Evolutionary conservation across 2,113 vertebrate species (phyloP), one percentile per base, ranked within the genome.

Genomic region (Pontoporia blainvillei): DNA sequence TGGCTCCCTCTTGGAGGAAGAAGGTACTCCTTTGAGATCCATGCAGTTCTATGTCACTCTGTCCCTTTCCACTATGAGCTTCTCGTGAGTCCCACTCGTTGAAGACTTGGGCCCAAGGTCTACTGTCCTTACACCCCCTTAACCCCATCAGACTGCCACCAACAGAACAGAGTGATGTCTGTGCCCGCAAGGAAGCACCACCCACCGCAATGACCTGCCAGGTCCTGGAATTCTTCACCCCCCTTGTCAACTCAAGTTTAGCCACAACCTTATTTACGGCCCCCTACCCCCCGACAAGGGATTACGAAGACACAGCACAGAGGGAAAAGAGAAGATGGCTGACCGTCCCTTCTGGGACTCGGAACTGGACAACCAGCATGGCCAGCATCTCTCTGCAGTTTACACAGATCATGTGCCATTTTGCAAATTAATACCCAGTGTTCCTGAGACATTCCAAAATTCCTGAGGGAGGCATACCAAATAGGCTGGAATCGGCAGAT

Each of bases 281-380:
- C 52, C 18, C 14, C 7, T 46, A 15, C 2, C 2, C 2, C 36
- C 2, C 5, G 21, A 52, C 52, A 57, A 2, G 1, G 54, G 23
- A 36, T 31, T 75, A 87, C 61, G 49, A 36, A 86, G 88, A 83
- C 23, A 34, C 2, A 25, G 1, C 25, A 11, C 20, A 31, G 2
- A 67, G 27, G 27, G 49, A 3, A 81, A 81, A 27, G 31, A 0
- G 3, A 13, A 62, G 66, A 67, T 4, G 1, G 10, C 15, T 69
- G 49, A 59, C 44, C 52, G 2, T 66, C n/a, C 86, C 25, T 31
- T 66, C 39, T 78, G 52, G n/a, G 18, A 86, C 46, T 75, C 20
- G 14, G 15, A 73, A 59, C 9, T 39, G 44, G 15, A 69, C 34
- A 41, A 23, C 11, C 12, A 82, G 14, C 7, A 6, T 3, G 31